A percentile compares a stretch with the other conserved stretches of the same genome.
Conservation (phyloP, 2,888 invertebrate species). For the Pseudococcus longispinus region DNA sequence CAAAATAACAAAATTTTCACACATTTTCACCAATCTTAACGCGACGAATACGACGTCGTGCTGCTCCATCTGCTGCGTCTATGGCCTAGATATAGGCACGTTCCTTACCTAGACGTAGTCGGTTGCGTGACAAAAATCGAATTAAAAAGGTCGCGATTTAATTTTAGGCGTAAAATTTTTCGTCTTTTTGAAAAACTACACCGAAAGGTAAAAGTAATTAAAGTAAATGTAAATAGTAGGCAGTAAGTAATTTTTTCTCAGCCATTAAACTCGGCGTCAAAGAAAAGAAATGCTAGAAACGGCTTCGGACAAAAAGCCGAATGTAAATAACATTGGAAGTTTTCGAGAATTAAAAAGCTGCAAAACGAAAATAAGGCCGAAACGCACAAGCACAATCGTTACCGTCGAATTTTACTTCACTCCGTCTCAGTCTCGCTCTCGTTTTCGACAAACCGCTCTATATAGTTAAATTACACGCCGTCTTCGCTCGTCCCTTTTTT, state of each 20-base stretch:
- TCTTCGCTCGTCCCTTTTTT: neutral
- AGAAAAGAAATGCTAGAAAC: slow-evolving; percentile 14
- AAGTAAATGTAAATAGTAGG: slow-evolving; percentile 33
- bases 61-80: too few species aligned
- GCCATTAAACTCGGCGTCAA: slow-evolving; percentile 8
- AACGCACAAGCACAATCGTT: slow-evolving; percentile 1
- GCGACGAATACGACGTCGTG: too few species aligned
- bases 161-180: neutral
- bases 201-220: slow-evolving; percentile 35
- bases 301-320: neutral
- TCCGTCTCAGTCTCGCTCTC: neutral
- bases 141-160: neutral
- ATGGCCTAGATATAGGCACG: too few species aligned
- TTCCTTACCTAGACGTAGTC: too few species aligned
- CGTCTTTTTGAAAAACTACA: neutral
- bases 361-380: slow-evolving; percentile 15
- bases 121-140: neutral
- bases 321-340: slow-evolving; percentile 19
- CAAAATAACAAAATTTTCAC: too few species aligned
- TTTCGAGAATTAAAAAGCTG: slow-evolving; percentile 16
- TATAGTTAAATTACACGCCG: neutral
- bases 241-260: slow-evolving; percentile 24
- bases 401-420: neutral
- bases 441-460: neutral
- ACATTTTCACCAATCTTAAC: too few species aligned